Base-by-base conservation (phyloP, 2,113 vertebrate species). In the Heterotis niloticus region DNA sequence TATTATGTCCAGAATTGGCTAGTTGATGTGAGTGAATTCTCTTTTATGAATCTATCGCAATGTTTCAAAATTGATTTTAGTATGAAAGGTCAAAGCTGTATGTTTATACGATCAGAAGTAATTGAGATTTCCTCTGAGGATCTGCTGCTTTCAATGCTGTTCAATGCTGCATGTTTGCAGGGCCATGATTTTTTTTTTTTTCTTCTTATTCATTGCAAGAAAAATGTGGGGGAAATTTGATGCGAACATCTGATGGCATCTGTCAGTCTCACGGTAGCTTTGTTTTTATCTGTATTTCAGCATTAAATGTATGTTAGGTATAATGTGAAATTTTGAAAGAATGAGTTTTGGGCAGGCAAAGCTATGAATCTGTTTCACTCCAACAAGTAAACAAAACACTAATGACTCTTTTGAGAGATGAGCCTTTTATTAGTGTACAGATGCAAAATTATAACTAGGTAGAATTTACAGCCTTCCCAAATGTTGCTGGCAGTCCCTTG, bases 401-500 rank as follows among this genome's bases (percentile, higher is more conserved):
- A 52, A 51, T 72, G 20, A 51, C 10, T 20, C 10, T 29, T 13
- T 13, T 70, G 20, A 70, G 3, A 44, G 68, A 70, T 52, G 0
- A 70, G 20, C 51, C 44, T 51, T 51, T 52, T 71, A 51, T 52
- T 23, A 71, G 17, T 72, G 20, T 51, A n/a, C 69, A 18, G 52
- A 52, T 44, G 34, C 3, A 44, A 4, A 44, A 7, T 13, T 34
- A n/a, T 72, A 72, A 72, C 52, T 72, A 52, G 69, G 69, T 11
- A 72, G 69, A 11, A 52, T n/a, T 20, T 54, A 72, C 20, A 0
- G 10, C 26, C 28, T 24, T 60, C 18, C 44, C 56, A 13, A 76
- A 34, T 18, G 60, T 78, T 83, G 81, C 84, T 80, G 66, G 34
- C 83, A 67, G 80, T 65, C 77, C 82, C 57, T 24, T 67, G 64